Evolutionary conservation across 2,113 vertebrate species (phyloP).

Genomic region (Mystacornis crossleyi): DNA sequence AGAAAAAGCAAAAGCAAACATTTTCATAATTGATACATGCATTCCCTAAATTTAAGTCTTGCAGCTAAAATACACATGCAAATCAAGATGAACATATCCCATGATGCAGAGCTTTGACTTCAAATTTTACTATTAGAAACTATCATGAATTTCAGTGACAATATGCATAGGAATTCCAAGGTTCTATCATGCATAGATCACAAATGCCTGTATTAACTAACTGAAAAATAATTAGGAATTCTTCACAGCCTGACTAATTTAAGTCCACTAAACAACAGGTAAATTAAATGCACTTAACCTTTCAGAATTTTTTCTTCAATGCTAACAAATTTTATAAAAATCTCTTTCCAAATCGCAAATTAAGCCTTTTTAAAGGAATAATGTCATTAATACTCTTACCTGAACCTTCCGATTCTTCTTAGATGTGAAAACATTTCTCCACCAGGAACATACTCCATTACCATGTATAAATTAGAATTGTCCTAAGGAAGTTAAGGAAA

Average conservation of each 20-base stretch:
- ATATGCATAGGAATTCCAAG: background rate
- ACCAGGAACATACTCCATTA: constrained; percentile 98
- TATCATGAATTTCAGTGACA: background rate
- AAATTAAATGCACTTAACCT: background rate
- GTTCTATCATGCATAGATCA: background rate
- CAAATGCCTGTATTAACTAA: background rate
- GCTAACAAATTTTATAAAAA: background rate
- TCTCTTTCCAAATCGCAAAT: background rate
- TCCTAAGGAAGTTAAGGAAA: constrained; percentile 84
- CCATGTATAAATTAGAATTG: constrained; percentile 99
- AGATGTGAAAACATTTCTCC: constrained; percentile 99
- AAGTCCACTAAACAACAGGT: background rate
- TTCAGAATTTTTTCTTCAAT: background rate
- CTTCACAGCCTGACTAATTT: background rate
- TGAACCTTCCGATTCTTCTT: constrained; percentile 98
- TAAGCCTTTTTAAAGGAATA: background rate
- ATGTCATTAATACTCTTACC: constrained; percentile 73
- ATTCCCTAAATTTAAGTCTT: background rate
- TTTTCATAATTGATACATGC: background rate
- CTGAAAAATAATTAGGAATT: background rate
- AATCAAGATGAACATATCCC: background rate
- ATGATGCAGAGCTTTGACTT: background rate
- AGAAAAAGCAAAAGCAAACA: background rate
- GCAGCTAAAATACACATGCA: background rate
- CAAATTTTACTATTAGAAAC: background rate